A percentile compares a stretch with the other conserved stretches of the same genome.
phyloP scores from a whole-genome alignment of 2,797 vertebrate genomes.

The Lacerta agilis region DNA sequence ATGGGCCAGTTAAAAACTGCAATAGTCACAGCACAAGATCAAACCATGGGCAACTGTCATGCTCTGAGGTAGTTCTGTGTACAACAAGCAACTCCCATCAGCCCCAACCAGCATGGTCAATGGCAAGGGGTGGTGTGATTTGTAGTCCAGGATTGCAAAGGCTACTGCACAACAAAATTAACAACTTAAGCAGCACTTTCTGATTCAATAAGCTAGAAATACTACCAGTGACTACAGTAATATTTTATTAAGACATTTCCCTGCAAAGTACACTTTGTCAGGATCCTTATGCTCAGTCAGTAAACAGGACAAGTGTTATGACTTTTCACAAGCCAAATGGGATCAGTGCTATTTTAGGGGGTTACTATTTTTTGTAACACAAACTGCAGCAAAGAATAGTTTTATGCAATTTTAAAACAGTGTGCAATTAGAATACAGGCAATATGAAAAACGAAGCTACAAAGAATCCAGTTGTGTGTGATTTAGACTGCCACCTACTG shows the following conservation, averaged over 20 bases:
- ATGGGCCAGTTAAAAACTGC: not conserved
- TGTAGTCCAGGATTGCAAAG: too few species aligned
- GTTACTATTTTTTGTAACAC: not conserved
- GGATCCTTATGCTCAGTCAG: not conserved
- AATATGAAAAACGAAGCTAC: not conserved
- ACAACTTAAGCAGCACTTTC: not conserved
- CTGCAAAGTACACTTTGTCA: not conserved
- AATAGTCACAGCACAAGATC: too few species aligned
- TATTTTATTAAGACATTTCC: not conserved
- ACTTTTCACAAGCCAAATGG: not conserved
- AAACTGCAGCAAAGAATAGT: not conserved
- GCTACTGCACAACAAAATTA: not conserved
- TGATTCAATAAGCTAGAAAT: not conserved
- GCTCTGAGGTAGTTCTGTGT: not conserved
- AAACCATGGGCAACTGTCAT: not conserved
- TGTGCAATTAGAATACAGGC: not conserved
- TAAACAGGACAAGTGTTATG: not conserved
- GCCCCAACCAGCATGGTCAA: too few species aligned
- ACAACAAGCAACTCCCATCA: too few species aligned
- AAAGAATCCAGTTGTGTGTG: conserved; percentile 1
- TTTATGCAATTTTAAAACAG: not conserved
- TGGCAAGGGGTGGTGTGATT: too few species aligned
- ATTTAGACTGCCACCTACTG: conserved; percentile 67
- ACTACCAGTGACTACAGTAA: not conserved
- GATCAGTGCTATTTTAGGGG: not conserved